phyloP scores from a whole-genome alignment of 2,888 invertebrate species.

The Aphodius sticticus region DNA sequence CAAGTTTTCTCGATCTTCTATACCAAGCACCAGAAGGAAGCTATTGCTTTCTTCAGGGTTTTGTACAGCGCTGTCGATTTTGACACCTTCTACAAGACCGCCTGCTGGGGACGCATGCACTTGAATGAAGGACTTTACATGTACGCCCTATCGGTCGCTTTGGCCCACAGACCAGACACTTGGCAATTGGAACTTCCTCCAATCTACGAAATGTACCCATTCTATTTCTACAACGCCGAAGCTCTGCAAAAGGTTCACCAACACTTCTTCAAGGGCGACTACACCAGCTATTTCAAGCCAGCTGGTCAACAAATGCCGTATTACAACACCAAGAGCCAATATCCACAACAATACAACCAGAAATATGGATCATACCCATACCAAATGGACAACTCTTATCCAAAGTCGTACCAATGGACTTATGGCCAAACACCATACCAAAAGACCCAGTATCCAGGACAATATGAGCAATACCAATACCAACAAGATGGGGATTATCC shows the following conservation, averaged over 20 bases:
- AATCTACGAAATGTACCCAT: conserved; percentile 76
- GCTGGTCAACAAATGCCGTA: background rate
- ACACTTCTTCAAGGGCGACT: background rate
- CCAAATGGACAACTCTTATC: background rate
- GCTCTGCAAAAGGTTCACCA: conserved; percentile 52
- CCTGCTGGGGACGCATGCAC: conserved; percentile 71
- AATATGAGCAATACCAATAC: conserved; percentile 5
- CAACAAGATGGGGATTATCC: background rate
- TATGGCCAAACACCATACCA: background rate
- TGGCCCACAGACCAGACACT: conserved; percentile 70
- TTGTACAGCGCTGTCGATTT: conserved; percentile 76
- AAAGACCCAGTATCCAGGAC: background rate
- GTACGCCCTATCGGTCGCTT: conserved; percentile 64
- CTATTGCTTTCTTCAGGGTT: conserved; percentile 70
- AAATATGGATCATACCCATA: conserved; percentile 9
- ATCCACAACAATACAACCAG: background rate
- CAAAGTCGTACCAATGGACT: background rate
- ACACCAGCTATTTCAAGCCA: background rate
- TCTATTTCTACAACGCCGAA: conserved; percentile 73
- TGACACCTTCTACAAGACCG: conserved; percentile 73
- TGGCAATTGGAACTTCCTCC: conserved; percentile 73
- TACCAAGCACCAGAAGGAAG: conserved; percentile 69
- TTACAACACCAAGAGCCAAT: background rate
- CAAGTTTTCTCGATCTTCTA: conserved; percentile 70
- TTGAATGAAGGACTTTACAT: conserved; percentile 76